Evolutionary conservation across 2,113 vertebrate species (phyloP).

Genomic region (Addax nasomaculatus): DNA sequence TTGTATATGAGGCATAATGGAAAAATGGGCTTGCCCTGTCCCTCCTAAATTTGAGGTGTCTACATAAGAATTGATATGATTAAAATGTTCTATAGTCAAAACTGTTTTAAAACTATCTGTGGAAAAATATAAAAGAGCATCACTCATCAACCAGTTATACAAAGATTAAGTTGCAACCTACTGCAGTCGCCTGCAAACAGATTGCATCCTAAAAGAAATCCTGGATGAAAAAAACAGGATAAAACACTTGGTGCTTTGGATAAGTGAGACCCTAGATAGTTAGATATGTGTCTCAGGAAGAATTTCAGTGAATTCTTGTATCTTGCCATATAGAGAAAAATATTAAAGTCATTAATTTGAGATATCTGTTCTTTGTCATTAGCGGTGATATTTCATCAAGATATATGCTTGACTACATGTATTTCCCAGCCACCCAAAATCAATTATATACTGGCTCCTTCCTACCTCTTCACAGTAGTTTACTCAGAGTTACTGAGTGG

Average conservation of each 20-base stretch:
- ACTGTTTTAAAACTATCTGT: background rate
- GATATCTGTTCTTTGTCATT: background rate
- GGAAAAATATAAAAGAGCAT: background rate
- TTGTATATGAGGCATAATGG: fast-evolving
- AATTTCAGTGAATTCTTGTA: background rate
- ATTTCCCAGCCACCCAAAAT: background rate
- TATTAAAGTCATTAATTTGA: background rate
- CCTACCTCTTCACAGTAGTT: background rate
- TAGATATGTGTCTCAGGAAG: background rate
- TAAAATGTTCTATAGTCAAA: background rate
- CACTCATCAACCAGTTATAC: background rate
- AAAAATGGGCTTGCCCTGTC: background rate
- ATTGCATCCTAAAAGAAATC: background rate
- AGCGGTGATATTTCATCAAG: background rate
- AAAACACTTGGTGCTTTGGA: background rate
- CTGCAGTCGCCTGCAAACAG: background rate
- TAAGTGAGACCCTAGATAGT: background rate
- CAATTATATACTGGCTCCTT: background rate
- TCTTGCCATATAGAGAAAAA: background rate
- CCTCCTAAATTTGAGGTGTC: background rate
- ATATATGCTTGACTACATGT: background rate
- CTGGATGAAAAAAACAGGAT: background rate
- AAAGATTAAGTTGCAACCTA: background rate
- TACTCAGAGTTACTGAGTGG: background rate
- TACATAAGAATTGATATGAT: background rate